These are phyloP conservation scores for Podiceps cristatus DNA, from an alignment of 2,113 vertebrate species.

Conservation along the genomic window DNA sequence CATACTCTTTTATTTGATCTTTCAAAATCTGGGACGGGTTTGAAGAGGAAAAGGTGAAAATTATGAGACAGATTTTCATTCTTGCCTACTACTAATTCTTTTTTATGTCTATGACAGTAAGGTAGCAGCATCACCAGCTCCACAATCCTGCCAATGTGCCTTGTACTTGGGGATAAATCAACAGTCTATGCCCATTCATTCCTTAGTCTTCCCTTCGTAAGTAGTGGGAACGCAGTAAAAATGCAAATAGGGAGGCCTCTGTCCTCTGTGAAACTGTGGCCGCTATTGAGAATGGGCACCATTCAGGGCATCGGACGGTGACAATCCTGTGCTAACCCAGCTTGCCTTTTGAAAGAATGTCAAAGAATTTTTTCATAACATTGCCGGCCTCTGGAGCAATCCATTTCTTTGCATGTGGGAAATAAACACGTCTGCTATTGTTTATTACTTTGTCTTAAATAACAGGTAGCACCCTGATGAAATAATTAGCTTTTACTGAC, in stretches of 20 bases:
- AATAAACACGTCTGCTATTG: neutral
- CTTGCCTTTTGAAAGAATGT: neutral
- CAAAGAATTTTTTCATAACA: neutral
- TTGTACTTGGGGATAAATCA: slow-evolving; percentile 2
- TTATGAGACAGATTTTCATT: neutral
- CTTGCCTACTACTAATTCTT: neutral
- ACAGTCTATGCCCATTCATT: slow-evolving; percentile 15
- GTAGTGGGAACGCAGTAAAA: neutral
- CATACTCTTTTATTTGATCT: neutral
- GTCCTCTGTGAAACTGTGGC: slow-evolving; percentile 34
- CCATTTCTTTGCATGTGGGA: neutral
- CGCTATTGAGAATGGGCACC: neutral
- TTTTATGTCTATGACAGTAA: neutral
- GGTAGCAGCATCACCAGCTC: slow-evolving; percentile 7
- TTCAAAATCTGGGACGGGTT: neutral
- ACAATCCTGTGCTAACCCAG: neutral
- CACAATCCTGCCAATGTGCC: neutral
- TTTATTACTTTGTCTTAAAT: neutral
- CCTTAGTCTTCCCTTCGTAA: neutral
- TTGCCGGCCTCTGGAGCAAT: neutral
- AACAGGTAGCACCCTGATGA: neutral
- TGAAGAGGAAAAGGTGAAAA: neutral
- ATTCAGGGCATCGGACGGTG: neutral
- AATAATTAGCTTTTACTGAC: neutral
- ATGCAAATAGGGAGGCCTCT: slow-evolving; percentile 44